Base-by-base conservation (phyloP, 2,888 invertebrate species). In the Ormyrus pomaceus region DNA sequence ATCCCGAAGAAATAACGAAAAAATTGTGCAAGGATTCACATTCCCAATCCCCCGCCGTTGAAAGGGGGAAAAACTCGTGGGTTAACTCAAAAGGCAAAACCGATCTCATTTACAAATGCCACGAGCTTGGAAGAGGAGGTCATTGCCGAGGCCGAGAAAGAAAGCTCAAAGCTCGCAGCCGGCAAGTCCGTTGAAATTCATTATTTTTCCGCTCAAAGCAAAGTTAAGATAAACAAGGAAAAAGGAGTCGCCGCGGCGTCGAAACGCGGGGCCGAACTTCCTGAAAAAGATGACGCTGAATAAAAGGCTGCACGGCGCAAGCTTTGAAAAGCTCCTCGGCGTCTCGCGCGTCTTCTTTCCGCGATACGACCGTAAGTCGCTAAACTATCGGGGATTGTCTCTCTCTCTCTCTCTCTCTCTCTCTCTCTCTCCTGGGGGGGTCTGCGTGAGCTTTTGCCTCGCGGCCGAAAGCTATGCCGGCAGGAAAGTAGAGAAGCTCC, bases 311-410 rank as follows among this genome's bases (percentile, higher is more conserved):
- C 10, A 51, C 9, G 53, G 62, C 34, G 34, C 34, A 34, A 34
- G 34, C 34, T 34, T 34, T 34, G 0, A 34, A 34, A 34, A 34
- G 34, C 34, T 34, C 34, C 34, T 34, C 8, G 19, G 6, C n/a
- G 10, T 8, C 50, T 9, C 51, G n/a, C 48, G 13, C 48, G 65
- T 66, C 56, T 56, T n/a, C 34, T 34, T 48, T 45, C n/a, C 46
- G 48, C 3, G 46, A 11, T 10, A 11, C 6, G 46, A 1, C 2
- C 34, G 53, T 34, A 66, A 19, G 8, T 34, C 19, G 51, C 8
- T 19, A 34, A 34, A 34, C 34, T 34, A 34, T 1, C 13, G 53
- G 50, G 64, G 68, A 73, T 73, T 79, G 79, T 79, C 79, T 64
- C 55, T 34, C 34, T 34, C 34, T 34, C 34, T 34, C 34, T 34